phyloP scores from a whole-genome alignment of 2,888 invertebrate genomes.

The Macrosoma leucophasiata region DNA sequence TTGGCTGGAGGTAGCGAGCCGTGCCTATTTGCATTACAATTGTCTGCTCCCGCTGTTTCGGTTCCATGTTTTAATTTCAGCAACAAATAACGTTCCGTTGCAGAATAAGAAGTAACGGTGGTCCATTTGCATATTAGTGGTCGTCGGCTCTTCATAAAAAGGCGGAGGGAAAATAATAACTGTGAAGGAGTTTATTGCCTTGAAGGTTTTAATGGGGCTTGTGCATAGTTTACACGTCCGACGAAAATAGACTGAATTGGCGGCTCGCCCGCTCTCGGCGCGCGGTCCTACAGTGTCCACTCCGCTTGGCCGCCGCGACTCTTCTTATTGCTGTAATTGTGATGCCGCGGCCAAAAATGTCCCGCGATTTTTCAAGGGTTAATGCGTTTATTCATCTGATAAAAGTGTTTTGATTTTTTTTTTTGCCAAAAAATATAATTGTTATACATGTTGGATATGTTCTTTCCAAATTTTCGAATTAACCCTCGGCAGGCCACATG shows the following conservation, averaged over 20 bases:
- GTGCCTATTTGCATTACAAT: slow-evolving; percentile 61
- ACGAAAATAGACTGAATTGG: slow-evolving; percentile 21
- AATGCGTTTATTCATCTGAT: not conserved
- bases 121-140: slow-evolving; percentile 59
- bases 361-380: slow-evolving; percentile 10
- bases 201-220: slow-evolving; percentile 32
- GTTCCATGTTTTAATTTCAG: slow-evolving; percentile 64
- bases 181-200: slow-evolving; percentile 28
- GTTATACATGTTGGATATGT: slow-evolving; percentile 6
- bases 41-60: slow-evolving; percentile 45
- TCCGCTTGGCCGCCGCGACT: no score
- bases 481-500: slow-evolving; percentile 27
- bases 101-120: slow-evolving; percentile 51
- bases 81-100: slow-evolving; percentile 67
- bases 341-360: not conserved
- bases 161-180: slow-evolving; percentile 35
- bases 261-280: slow-evolving; percentile 14
- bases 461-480: slow-evolving; percentile 13
- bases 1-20: slow-evolving; percentile 35
- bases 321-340: not conserved
- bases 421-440: slow-evolving; percentile 20
- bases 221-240: slow-evolving; percentile 30
- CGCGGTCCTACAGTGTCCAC: not conserved
- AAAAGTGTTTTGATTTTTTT: slow-evolving; percentile 15
- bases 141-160: slow-evolving; percentile 42